These are phyloP conservation scores for Drosophila ogumai DNA, from an alignment of 1,140 invertebrate species.

Conservation along the genomic window DNA sequence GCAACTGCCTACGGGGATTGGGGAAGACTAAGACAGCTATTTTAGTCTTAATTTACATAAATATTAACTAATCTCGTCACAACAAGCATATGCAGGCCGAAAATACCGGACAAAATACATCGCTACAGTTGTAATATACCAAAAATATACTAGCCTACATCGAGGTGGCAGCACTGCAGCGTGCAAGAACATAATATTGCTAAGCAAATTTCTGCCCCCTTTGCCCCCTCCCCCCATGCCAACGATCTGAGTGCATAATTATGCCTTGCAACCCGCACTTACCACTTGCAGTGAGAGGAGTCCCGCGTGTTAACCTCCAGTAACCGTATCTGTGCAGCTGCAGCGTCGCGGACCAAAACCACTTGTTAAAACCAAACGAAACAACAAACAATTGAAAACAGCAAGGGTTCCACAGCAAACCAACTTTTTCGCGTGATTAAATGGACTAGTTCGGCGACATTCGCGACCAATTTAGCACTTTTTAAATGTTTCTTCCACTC, in stretches of 20 bases:
- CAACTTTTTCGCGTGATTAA: not conserved
- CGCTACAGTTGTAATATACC: not conserved
- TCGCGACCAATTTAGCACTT: not conserved
- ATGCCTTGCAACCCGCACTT: conserved; percentile 26
- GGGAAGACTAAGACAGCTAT: not conserved
- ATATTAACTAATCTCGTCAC: not conserved
- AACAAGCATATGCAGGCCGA: not conserved
- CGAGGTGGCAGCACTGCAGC: conserved; percentile 17
- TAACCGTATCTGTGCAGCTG: conserved; percentile 47
- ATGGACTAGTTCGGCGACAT: not conserved
- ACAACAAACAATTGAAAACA: conserved; percentile 45
- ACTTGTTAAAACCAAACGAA: conserved; percentile 68
- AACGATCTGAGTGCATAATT: conserved; percentile 21
- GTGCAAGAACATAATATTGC: conserved; percentile 58
- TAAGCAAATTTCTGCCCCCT: conserved; percentile 29
- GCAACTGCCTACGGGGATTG: not conserved
- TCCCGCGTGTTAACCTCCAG: conserved; percentile 15
- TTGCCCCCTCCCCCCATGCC: not conserved
- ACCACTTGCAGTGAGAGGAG: conserved; percentile 30
- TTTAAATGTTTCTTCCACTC: not conserved
- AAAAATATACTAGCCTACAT: not conserved
- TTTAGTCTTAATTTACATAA: not conserved
- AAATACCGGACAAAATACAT: conserved; percentile 2
- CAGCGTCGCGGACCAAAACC: conserved; percentile 57
- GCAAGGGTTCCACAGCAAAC: conserved; percentile 49